Base-by-base conservation (phyloP, 2,797 vertebrate genomes). In the Rhinophrynus dorsalis region DNA sequence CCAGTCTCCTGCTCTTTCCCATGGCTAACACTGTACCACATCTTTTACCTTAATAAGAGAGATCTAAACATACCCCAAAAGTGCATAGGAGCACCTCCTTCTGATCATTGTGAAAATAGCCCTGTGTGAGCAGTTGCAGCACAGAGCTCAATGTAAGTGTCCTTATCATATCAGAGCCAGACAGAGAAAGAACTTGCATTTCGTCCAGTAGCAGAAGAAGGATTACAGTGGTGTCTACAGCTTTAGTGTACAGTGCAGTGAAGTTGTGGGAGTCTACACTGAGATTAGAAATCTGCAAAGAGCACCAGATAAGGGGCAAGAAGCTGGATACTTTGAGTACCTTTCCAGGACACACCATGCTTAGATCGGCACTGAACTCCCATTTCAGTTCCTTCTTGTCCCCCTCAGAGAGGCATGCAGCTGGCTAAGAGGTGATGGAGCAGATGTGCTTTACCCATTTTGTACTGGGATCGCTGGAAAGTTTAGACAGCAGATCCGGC, bases 121-220 rank as follows among this genome's bases (percentile, higher is more conserved):
- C 26, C n/a, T 56, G 21, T 24, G 50, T 29, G 2, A 65, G 47
- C 2, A 24, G 15, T 17, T 42, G 5, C 44, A 64, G 2, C 12
- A 50, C 6, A 33, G 51, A n/a, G 11, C 24, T 2, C 10, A 64
- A 24, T 38, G 12, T 13, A 17, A 11, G 3, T 21, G 13, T 9
- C 21, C 13, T 27, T 23, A 72, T 12, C 6, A 38, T 32, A 12
- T 38, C 11, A 4, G 23, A 40, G 17, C 55, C 33, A 29, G 60
- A 40, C 2, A 72, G 17, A 32, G 40, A 27, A 18, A 72, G 10
- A 8, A 72, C 27, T 42, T 58, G 38, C 60, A 65, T 58, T 9
- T 72, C 68, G 11, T 72, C 52, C n/a, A 72, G 52, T n/a, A 71
- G 20, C 26, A 64, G 42, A 3, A 72, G 42, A 11, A 72, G 29